Base-by-base conservation (phyloP, 2,113 vertebrate species). In the Micromys minutus region DNA sequence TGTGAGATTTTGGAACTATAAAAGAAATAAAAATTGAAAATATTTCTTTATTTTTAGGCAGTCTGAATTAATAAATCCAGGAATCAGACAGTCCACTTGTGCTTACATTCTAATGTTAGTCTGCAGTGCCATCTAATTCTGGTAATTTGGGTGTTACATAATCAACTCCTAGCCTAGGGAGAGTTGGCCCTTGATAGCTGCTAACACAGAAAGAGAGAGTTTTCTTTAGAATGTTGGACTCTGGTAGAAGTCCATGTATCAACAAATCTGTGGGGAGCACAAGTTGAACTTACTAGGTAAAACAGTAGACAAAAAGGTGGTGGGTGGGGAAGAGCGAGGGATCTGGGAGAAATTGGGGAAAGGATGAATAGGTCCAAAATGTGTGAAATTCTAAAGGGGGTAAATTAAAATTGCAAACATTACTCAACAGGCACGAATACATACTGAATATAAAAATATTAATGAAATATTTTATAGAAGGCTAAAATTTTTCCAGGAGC, bases 21-120 rank as follows among this genome's bases (percentile, higher is more conserved):
- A 91, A 52, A 87, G 22, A 84, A 74, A 86, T 86, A 65, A 87
- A 91, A 95, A 80, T 55, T 94, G 42, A 65, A 94, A 79, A 45
- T 45, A 42, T 67, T 80, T 84, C 59, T 91, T 95, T 85, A 52
- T 52, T 87, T 96, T 86, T 69, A 93, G 34, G 39, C 42, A 87
- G 19, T 21, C 39, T 86, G 8, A 59, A 69, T 75, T 59, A 75
- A 15, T 61, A 87, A 80, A 75, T 21, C 19, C 71, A 72, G 55
- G 45, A 57, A 91, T 91, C 3, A 95, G 72, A 65, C 2, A 15
- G 5, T 42, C 10, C 4, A 5, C 7, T 19, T 50, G 65, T 13
- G 76, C 21, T 76, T 87, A 7, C 50, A 52, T 67, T 79, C n/a
- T 76, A 7, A 69, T 42, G 89, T 63, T 17, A 24, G 24, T 8